phyloP scores from a whole-genome alignment of 2,797 vertebrate genomes.

The Sebastiscus tertius region DNA sequence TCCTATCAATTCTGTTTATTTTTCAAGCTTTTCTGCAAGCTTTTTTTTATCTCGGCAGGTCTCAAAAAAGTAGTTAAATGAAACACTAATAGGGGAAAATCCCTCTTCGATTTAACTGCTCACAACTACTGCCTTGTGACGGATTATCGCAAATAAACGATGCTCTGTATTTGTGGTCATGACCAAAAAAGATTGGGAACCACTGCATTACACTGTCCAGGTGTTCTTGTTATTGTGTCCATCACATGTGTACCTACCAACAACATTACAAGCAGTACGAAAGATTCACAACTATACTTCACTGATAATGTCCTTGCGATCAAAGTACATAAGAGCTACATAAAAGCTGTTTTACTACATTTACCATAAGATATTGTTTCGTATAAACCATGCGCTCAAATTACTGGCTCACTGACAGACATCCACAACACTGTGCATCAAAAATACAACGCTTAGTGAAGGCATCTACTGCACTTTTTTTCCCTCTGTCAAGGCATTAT shows the following conservation, averaged over 20 bases:
- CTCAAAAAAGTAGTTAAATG: background rate
- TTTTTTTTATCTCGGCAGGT: background rate
- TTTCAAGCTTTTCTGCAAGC: background rate
- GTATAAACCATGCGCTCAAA: background rate
- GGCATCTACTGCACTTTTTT: background rate
- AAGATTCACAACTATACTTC: background rate
- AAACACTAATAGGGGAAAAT: background rate
- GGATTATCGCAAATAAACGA: background rate
- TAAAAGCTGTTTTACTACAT: background rate
- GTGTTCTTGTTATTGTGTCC: background rate
- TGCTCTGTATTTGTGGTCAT: background rate
- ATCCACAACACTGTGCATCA: background rate
- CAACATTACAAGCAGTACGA: background rate
- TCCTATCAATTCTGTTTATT: background rate
- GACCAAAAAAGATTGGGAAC: background rate
- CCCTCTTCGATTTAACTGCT: no score
- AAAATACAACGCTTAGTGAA: background rate
- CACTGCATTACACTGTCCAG: background rate
- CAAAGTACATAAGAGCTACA: background rate
- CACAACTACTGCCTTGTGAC: no score
- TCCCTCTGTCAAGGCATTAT: constrained; percentile 15
- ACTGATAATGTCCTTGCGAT: background rate
- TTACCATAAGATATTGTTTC: background rate
- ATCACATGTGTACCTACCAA: background rate
- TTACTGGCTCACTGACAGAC: background rate